Percentiles rank a stretch among this genome's conserved stretches.
These are phyloP conservation scores for Tetrax tetrax DNA, from an alignment of 2,113 vertebrate species.

Conservation along the genomic window DNA sequence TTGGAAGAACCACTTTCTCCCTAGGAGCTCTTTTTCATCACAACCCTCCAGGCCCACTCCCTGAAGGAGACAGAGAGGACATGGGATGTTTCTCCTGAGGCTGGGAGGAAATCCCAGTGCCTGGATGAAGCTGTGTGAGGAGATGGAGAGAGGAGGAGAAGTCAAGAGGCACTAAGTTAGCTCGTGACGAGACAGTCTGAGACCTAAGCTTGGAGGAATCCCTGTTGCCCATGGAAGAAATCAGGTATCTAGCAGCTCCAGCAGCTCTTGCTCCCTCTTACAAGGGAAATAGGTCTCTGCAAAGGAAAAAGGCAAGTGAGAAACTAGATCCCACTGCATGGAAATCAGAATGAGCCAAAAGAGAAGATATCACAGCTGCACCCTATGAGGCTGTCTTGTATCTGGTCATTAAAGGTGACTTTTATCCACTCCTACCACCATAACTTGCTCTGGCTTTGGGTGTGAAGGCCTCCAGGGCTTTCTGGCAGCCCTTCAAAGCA, in stretches of 20 bases:
- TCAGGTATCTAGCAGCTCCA: neutral
- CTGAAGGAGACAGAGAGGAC: neutral
- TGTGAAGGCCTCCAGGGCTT: neutral
- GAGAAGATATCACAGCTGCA: neutral
- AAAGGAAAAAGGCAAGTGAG: neutral
- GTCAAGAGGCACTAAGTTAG: neutral
- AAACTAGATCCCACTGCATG: neutral
- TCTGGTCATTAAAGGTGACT: neutral
- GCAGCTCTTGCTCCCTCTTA: neutral
- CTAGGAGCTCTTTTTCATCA: neutral
- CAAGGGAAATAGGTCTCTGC: neutral
- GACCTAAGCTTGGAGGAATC: neutral
- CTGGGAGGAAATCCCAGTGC: neutral
- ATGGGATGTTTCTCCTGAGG: neutral
- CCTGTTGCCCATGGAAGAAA: neutral
- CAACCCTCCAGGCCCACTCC: neutral
- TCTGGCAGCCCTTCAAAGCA: slow-evolving; percentile 19
- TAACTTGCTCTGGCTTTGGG: neutral
- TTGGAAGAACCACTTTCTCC: neutral
- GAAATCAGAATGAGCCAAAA: neutral
- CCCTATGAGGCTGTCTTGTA: neutral
- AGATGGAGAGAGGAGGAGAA: neutral
- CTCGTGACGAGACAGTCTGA: neutral
- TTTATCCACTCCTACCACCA: neutral
- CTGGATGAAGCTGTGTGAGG: neutral